These are phyloP conservation scores for Pangasius krempfi DNA, from an alignment of 2,797 vertebrate species.

Conservation along the genomic window DNA sequence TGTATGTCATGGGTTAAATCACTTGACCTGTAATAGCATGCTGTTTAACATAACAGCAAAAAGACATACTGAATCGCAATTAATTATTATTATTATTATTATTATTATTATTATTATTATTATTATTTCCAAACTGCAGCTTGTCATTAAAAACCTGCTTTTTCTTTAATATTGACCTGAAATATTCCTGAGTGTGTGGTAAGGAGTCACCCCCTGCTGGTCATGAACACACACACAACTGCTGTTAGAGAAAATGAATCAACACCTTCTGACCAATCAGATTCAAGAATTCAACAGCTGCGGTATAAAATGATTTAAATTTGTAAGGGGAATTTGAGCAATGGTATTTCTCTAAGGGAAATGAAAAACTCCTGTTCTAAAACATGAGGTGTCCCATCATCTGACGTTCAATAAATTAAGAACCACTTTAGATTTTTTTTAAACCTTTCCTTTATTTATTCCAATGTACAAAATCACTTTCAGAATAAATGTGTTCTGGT, in stretches of 20 bases:
- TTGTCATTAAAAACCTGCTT: background rate
- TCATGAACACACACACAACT: background rate
- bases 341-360: background rate
- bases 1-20: background rate
- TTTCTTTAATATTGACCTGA: background rate
- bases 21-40: background rate
- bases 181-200: background rate
- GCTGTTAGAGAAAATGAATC: background rate
- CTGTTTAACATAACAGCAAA: background rate
- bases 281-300: background rate
- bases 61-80: background rate
- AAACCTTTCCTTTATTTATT: conserved; percentile 79
- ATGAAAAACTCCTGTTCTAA: background rate
- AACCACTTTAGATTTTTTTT: conserved; percentile 49
- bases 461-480: conserved; percentile 80
- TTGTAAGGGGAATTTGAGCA: background rate
- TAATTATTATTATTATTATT: too few species aligned
- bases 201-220: background rate
- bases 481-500: conserved; percentile 75
- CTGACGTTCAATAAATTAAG: background rate
- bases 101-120: too few species aligned
- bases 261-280: background rate
- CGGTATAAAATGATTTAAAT: background rate
- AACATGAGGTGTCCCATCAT: background rate
- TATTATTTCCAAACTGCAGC: background rate